These are phyloP conservation scores for Coenobita brevimanus DNA, from an alignment of 1,140 invertebrate genomes.

Conservation along the genomic window DNA sequence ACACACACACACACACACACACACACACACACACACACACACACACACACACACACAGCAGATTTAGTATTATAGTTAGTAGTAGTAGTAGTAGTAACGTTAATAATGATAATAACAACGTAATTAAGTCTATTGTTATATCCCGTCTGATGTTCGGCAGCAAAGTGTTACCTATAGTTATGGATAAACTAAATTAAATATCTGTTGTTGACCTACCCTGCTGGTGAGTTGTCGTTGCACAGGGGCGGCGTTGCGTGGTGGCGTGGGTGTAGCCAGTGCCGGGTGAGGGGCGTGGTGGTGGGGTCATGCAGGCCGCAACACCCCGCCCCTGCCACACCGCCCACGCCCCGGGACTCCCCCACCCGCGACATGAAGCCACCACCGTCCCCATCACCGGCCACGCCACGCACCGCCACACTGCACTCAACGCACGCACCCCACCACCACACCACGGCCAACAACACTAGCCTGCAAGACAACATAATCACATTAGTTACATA, in stretches of 20 bases:
- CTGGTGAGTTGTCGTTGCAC: conserved; percentile 40
- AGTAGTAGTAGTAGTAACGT: too few species aligned
- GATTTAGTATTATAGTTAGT: too few species aligned
- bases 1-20: too few species aligned
- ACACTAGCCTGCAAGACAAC: not conserved
- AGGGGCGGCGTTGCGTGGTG: not conserved
- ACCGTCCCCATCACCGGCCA: not conserved
- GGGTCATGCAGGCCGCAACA: conserved; percentile 33
- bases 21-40: too few species aligned
- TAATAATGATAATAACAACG: too few species aligned
- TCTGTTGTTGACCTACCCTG: conserved; percentile 6
- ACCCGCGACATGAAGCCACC: conserved; percentile 19
- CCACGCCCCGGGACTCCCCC: conserved; percentile 19
- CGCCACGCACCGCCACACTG: not conserved
- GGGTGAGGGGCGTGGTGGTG: conserved; percentile 37
- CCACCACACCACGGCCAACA: not conserved
- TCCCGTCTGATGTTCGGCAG: too few species aligned
- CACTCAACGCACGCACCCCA: not conserved
- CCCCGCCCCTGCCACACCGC: conserved; percentile 17
- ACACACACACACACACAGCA: too few species aligned
- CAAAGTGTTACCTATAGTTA: too few species aligned
- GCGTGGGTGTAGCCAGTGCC: conserved; percentile 16
- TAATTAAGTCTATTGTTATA: too few species aligned
- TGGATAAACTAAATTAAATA: too few species aligned
- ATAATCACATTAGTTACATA: not conserved